phyloP scores from a whole-genome alignment of 2,888 invertebrate genomes.

The Epistrophe grossulariae region DNA sequence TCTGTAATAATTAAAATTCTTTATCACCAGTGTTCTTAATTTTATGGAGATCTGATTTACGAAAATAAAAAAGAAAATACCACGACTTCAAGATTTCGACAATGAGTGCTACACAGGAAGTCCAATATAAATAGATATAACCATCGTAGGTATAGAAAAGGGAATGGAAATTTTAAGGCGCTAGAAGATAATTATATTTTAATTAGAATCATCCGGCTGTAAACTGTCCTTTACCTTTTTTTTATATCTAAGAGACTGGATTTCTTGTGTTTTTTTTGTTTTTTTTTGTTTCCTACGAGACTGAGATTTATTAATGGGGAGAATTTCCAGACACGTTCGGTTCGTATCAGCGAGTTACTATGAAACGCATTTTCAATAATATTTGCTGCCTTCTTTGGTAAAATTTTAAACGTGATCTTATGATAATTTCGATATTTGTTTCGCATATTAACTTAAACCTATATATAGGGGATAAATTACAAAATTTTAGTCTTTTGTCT shows the following conservation, averaged over 20 bases:
- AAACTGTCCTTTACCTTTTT: constrained; percentile 83
- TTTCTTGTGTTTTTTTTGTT: constrained; percentile 24
- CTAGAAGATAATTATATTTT: constrained; percentile 83
- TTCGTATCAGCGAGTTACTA: constrained; percentile 22
- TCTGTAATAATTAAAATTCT: constrained; percentile 76
- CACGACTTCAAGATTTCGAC: constrained; percentile 62
- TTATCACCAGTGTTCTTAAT: constrained; percentile 76
- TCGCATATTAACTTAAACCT: too few relatives aligned
- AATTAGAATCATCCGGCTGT: constrained; percentile 84
- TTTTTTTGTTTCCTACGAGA: constrained; percentile 13
- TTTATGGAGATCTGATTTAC: constrained; percentile 75
- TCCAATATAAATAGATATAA: constrained; percentile 22
- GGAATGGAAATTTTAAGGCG: constrained; percentile 66
- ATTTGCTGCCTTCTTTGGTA: too few relatives aligned
- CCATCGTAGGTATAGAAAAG: constrained; percentile 1
- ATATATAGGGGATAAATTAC: too few relatives aligned
- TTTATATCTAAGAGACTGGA: constrained; percentile 50
- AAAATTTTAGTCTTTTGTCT: too few relatives aligned
- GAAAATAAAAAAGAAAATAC: constrained; percentile 44
- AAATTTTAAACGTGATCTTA: too few relatives aligned
- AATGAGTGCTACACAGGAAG: constrained; percentile 57
- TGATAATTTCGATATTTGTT: too few relatives aligned
- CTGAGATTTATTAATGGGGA: constrained; percentile 67
- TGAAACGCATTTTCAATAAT: constrained; percentile 12
- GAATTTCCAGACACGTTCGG: constrained; percentile 43